These are phyloP conservation scores for Propithecus perrieri DNA, from an alignment of 2,797 vertebrate genomes.

Conservation along the genomic window DNA sequence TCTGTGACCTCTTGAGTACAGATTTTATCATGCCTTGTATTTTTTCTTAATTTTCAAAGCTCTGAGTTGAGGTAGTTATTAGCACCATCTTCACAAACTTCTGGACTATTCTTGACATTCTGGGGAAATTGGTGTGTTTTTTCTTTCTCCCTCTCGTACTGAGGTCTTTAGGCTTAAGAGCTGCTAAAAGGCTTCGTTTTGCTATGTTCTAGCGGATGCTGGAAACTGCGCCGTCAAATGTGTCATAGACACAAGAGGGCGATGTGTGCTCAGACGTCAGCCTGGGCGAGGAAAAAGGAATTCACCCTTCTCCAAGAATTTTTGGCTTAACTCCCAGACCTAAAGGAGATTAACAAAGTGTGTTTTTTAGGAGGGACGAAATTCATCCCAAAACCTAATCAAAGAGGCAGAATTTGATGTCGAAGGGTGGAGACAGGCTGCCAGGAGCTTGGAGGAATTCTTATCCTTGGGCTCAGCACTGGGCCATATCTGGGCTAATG, in stretches of 20 bases:
- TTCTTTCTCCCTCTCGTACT: background rate
- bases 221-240: background rate
- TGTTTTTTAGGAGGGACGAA: background rate
- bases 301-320: background rate
- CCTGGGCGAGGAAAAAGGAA: fast-evolving
- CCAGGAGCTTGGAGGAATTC: background rate
- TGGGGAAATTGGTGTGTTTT: background rate
- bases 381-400: background rate
- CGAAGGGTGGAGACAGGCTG: background rate
- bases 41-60: background rate
- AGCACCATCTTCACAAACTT: background rate
- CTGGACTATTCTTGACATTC: background rate
- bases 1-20: background rate
- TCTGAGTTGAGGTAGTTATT: background rate
- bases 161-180: background rate
- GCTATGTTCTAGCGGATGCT: fast-evolving
- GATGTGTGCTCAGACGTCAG: background rate
- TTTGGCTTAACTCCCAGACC: background rate
- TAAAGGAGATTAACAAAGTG: background rate
- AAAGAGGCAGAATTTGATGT: background rate
- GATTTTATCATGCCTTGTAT: background rate
- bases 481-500: fast-evolving
- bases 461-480: background rate
- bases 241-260: conserved; percentile 62
- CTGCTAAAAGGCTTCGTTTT: fast-evolving